Percentiles rank a stretch among this genome's conserved stretches.
These are phyloP conservation scores for Cladopsammia gracilis DNA, from an alignment of 64 coral and sea anemone species.

Conservation along the genomic window DNA sequence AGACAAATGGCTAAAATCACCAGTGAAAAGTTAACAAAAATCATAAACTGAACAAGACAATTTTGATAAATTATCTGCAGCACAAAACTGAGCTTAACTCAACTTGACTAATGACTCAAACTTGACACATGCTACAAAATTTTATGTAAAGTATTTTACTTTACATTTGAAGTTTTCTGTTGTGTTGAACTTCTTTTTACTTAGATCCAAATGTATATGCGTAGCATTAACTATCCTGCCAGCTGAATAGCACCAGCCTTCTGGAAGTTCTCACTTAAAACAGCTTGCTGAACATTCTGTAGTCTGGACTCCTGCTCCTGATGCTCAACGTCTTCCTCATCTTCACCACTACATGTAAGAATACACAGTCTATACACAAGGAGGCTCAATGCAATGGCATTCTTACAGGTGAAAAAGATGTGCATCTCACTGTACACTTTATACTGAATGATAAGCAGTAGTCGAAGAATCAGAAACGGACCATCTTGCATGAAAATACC, in stretches of 20 bases:
- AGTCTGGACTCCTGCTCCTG: constrained; percentile 73
- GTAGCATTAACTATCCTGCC: constrained; percentile 38
- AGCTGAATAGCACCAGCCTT: constrained; percentile 89
- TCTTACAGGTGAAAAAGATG: constrained; percentile 97
- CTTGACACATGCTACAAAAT: no score
- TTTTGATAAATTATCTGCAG: no score
- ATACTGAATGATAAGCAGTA: constrained; percentile 84
- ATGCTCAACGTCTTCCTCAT: constrained; percentile 77
- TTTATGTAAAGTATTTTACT: no score
- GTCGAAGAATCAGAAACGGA: constrained; percentile 92
- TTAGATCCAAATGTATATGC: no score
- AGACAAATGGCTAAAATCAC: no score
- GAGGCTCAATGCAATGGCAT: constrained; percentile 94
- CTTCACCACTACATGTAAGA: constrained; percentile 94
- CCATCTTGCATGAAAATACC: constrained; percentile 99
- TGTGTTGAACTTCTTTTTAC: no score
- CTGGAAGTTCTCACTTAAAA: constrained; percentile 87
- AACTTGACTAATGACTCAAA: no score
- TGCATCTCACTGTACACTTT: constrained; percentile 97
- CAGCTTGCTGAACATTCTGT: constrained; percentile 95
- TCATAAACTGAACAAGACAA: no score
- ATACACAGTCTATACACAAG: constrained; percentile 97
- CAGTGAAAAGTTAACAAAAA: no score
- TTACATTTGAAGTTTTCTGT: no score
- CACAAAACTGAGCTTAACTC: no score